Percentiles rank a stretch among this genome's conserved stretches.
phyloP scores from a whole-genome alignment of 1,140 invertebrate genomes.

The Babylonia areolata region DNA sequence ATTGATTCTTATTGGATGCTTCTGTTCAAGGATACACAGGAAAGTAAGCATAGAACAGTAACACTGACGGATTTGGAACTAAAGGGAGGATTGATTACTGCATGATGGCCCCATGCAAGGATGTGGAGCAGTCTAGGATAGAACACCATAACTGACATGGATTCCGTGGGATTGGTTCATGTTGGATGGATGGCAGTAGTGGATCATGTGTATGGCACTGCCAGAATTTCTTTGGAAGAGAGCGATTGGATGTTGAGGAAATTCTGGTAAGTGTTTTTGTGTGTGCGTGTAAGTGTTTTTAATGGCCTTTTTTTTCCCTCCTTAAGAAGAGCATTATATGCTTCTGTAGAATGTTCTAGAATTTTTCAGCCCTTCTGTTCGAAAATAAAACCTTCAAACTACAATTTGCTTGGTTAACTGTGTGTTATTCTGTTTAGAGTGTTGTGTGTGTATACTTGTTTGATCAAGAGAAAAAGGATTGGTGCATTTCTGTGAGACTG shows the following conservation, averaged over 20 bases:
- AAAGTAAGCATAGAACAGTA: too few relatives aligned
- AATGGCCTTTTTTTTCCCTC: neutral
- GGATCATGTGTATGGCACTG: neutral
- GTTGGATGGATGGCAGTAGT: neutral
- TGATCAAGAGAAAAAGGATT: too few relatives aligned
- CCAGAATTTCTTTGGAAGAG: conserved; percentile 32
- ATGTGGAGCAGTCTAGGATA: neutral
- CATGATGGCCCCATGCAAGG: too few relatives aligned
- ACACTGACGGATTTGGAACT: too few relatives aligned
- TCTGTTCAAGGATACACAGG: neutral
- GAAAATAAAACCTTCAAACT: neutral
- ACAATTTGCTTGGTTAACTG: too few relatives aligned
- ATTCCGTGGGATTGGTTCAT: conserved; percentile 24
- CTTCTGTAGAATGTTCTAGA: neutral
- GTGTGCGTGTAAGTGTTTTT: neutral
- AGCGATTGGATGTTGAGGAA: neutral
- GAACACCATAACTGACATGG: neutral
- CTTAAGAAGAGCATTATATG: neutral
- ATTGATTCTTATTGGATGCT: neutral
- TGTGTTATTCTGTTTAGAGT: too few relatives aligned
- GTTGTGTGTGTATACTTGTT: too few relatives aligned
- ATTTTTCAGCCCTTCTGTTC: neutral
- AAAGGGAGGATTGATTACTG: too few relatives aligned
- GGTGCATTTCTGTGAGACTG: too few relatives aligned
- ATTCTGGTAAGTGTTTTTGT: conserved; percentile 38